phyloP scores from a whole-genome alignment of 1,140 invertebrate genomes.

The Pogonomyrmex barbatus region DNA sequence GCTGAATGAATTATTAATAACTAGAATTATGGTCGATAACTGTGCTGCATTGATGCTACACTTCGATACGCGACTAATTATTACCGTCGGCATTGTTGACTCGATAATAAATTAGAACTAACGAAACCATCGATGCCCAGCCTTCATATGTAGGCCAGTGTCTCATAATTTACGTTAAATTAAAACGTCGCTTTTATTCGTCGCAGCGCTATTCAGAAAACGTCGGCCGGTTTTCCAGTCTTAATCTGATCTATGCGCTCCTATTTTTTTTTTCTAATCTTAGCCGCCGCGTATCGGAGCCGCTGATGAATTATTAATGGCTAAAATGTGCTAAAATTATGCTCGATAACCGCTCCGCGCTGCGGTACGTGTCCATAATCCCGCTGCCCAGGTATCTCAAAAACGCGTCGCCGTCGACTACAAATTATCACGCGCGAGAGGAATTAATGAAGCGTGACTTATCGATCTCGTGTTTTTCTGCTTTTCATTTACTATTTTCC shows the following conservation, averaged over 20 bases:
- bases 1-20: constrained; percentile 51
- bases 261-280: constrained; percentile 8
- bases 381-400: constrained; percentile 4
- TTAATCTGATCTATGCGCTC: constrained; percentile 47
- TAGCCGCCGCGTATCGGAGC: neutral
- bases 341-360: constrained; percentile 8
- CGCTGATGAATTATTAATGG: constrained; percentile 57
- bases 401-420: constrained; percentile 31
- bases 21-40: constrained; percentile 41
- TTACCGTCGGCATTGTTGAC: constrained; percentile 43
- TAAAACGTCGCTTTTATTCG: constrained; percentile 43
- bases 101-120: constrained; percentile 35
- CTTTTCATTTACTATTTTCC: constrained; percentile 18
- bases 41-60: neutral
- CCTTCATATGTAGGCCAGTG: neutral
- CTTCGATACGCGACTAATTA: constrained; percentile 51
- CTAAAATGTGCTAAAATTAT: constrained; percentile 55
- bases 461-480: constrained; percentile 41
- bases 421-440: constrained; percentile 36
- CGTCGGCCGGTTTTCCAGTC: constrained; percentile 38
- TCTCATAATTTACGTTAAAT: constrained; percentile 52
- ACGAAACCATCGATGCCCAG: constrained; percentile 5
- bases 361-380: constrained; percentile 32
- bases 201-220: constrained; percentile 23
- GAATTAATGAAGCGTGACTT: constrained; percentile 57